Conservation (phyloP, 2,113 vertebrate species). For the Daphoenositta chrysoptera region DNA sequence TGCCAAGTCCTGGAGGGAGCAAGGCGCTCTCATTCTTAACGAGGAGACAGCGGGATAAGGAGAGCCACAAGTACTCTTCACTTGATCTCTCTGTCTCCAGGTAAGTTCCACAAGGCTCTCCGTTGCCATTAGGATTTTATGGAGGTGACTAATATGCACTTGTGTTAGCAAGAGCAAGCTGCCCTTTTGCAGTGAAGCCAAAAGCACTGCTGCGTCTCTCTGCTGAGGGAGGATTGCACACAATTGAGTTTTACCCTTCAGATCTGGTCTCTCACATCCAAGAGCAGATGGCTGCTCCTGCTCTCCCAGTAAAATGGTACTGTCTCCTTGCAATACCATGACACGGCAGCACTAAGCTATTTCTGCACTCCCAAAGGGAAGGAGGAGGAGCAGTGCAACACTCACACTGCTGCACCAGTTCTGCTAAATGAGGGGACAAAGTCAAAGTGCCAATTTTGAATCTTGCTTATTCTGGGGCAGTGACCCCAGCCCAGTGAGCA, state of each 20-base stretch:
- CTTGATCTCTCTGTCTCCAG: neutral
- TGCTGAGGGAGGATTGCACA: neutral
- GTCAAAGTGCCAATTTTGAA: accelerated
- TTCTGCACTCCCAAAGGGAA: neutral
- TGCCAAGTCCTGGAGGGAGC: neutral
- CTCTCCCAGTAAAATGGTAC: neutral
- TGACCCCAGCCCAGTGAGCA: neutral
- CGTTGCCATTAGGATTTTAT: neutral
- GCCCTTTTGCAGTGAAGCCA: neutral
- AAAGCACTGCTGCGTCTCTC: neutral
- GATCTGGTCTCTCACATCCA: neutral
- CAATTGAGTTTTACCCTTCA: neutral
- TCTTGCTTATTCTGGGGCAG: neutral
- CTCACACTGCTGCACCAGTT: neutral
- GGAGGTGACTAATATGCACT: neutral
- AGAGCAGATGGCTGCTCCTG: neutral
- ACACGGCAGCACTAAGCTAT: neutral
- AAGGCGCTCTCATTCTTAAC: neutral
- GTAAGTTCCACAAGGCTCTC: neutral
- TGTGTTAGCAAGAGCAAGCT: neutral
- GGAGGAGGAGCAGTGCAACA: accelerated
- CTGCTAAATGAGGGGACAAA: neutral
- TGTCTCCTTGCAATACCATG: neutral
- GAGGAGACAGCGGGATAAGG: accelerated
- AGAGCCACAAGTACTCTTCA: neutral